Conservation (phyloP, 1,140 invertebrate genomes). For the Drosophila gunungcola region DNA sequence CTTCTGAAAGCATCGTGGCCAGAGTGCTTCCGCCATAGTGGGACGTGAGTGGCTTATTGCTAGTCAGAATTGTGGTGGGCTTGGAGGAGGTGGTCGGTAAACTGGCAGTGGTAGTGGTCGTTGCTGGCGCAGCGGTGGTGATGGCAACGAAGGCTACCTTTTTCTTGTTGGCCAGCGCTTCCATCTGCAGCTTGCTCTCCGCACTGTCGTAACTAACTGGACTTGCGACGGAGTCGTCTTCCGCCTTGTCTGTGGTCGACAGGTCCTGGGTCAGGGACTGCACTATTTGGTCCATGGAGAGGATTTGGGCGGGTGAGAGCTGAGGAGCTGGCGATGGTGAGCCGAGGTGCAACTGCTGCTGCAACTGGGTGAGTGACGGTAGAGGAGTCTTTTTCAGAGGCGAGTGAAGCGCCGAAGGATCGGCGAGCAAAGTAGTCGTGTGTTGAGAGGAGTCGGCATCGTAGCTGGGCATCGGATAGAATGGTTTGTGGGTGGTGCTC, state of each 20-base stretch:
- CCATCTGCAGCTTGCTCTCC: conserved; percentile 45
- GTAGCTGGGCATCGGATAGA: conserved; percentile 72
- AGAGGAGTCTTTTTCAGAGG: conserved; percentile 63
- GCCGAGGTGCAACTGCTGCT: conserved; percentile 59
- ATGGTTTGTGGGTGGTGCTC: conserved; percentile 47
- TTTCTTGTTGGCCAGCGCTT: conserved; percentile 53
- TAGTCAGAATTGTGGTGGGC: conserved; percentile 36
- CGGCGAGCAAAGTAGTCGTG: conserved; percentile 10
- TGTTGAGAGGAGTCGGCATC: conserved; percentile 33
- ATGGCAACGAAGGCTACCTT: conserved; percentile 21
- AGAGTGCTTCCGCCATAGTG: conserved; percentile 72
- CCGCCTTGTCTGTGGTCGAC: conserved; percentile 37
- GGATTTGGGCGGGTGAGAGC: conserved; percentile 59
- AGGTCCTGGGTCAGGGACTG: conserved; percentile 66
- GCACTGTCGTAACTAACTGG: conserved; percentile 64
- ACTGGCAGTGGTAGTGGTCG: background rate
- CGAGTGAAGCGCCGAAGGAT: background rate
- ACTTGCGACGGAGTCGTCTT: conserved; percentile 7
- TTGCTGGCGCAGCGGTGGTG: background rate
- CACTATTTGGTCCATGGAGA: conserved; percentile 76
- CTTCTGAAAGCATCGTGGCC: conserved; percentile 70
- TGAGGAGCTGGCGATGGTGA: conserved; percentile 59
- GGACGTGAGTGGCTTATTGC: conserved; percentile 30
- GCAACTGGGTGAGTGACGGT: conserved; percentile 61
- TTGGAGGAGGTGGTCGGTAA: conserved; percentile 12